A percentile compares a stretch with the other conserved stretches of the same genome.
These are phyloP conservation scores for Lanistes nyassanus DNA, from an alignment of 1,140 invertebrate species.

Conservation along the genomic window DNA sequence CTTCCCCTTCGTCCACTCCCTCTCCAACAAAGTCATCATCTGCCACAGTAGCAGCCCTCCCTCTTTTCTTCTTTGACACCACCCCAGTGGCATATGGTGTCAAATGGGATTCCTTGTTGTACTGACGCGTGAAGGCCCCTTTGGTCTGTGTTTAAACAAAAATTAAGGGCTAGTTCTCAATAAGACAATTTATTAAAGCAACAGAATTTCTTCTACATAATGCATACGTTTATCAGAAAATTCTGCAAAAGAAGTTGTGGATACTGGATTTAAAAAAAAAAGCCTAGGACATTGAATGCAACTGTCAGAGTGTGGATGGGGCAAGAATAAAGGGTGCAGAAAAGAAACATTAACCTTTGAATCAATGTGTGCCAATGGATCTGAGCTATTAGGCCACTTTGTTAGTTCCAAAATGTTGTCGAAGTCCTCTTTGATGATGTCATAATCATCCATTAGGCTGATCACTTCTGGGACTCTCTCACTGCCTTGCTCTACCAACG, in stretches of 20 bases:
- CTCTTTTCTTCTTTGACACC: constrained; percentile 68
- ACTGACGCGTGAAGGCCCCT: constrained; percentile 89
- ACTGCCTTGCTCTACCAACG: constrained; percentile 76
- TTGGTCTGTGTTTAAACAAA: constrained; percentile 77
- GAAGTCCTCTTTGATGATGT: constrained; percentile 89
- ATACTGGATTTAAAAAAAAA: no score
- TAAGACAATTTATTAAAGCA: no score
- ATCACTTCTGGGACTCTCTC: constrained; percentile 79
- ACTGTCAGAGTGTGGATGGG: not conserved
- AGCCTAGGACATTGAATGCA: not conserved
- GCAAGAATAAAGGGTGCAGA: not conserved
- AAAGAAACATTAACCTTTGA: constrained; percentile 74
- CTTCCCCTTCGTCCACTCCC: constrained; percentile 16
- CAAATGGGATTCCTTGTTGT: constrained; percentile 84
- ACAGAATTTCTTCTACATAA: not conserved
- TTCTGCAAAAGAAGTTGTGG: no score
- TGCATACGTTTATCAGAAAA: no score
- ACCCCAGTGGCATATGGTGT: constrained; percentile 77
- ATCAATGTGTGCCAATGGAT: constrained; percentile 81
- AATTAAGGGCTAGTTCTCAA: not conserved
- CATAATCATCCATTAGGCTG: constrained; percentile 81
- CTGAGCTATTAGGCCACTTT: constrained; percentile 82
- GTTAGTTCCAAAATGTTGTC: constrained; percentile 87
- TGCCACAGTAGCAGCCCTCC: constrained; percentile 62
- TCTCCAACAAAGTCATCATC: constrained; percentile 35